Percentiles rank a stretch among this genome's conserved stretches.
phyloP scores from a whole-genome alignment of 1,140 invertebrate species.

The Pseudomyrmex sp. region DNA sequence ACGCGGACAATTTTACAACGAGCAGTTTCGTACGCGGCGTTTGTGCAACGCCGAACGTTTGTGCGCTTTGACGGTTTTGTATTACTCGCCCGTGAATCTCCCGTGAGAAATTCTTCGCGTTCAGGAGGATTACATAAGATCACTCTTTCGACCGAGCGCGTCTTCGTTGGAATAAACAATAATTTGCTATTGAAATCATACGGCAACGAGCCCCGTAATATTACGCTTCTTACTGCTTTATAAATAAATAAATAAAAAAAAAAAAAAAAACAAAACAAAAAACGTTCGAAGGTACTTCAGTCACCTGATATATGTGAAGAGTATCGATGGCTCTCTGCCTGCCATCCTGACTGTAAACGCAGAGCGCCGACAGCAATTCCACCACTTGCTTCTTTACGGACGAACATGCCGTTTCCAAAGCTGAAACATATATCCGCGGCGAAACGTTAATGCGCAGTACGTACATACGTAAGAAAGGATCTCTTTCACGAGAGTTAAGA shows the following conservation, averaged over 20 bases:
- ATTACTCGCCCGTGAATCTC: not conserved
- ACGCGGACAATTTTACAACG: constrained; percentile 28
- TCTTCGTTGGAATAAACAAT: not conserved
- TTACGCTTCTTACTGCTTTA: too few species aligned
- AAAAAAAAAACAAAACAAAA: too few species aligned
- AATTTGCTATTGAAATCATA: not conserved
- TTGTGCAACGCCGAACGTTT: not conserved
- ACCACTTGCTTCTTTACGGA: constrained; percentile 97
- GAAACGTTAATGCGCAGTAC: constrained; percentile 18
- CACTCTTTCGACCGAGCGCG: not conserved
- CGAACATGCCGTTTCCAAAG: constrained; percentile 93
- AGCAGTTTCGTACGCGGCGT: constrained; percentile 1
- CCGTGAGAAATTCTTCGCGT: constrained; percentile 2
- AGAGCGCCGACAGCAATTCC: constrained; percentile 95
- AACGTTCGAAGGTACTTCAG: too few species aligned
- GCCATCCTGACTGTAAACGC: constrained; percentile 95
- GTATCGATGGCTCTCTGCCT: constrained; percentile 94
- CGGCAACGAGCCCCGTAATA: not conserved
- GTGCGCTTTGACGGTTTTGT: not conserved
- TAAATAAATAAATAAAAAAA: too few species aligned
- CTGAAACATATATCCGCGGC: constrained; percentile 83
- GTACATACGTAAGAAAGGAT: too few species aligned
- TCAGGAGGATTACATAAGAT: not conserved
- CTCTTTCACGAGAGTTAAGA: not conserved
- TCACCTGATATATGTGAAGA: constrained; percentile 94